These are phyloP conservation scores for Catostomus latipinnis DNA, from an alignment of 2,797 vertebrate species.

Conservation along the genomic window DNA sequence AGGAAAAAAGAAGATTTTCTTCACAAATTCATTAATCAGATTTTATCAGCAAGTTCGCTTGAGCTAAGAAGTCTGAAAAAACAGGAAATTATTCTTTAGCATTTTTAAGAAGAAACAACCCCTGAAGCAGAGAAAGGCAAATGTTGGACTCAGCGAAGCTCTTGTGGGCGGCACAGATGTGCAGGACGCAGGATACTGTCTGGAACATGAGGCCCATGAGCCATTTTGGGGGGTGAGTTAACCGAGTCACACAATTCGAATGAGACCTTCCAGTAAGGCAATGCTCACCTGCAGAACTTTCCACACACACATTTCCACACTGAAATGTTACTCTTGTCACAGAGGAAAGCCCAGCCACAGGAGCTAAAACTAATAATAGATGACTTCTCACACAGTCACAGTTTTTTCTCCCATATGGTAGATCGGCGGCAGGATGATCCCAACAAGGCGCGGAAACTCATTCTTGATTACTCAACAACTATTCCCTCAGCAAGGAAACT, in stretches of 20 bases:
- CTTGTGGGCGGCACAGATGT: constrained; percentile 15
- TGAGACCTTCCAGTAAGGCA: background rate
- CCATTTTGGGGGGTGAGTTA: constrained; percentile 22
- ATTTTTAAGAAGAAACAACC: background rate
- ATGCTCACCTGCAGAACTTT: constrained; percentile 19
- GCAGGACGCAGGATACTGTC: constrained; percentile 8
- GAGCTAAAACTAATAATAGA: constrained; percentile 44
- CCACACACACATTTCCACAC: constrained; percentile 5
- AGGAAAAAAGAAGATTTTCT: constrained; percentile 37
- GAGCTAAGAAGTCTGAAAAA: background rate
- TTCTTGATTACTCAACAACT: background rate
- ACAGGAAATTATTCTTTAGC: background rate
- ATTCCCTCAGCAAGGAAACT: background rate
- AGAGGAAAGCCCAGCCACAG: constrained; percentile 4
- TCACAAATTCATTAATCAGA: background rate
- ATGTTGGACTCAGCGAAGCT: constrained; percentile 12
- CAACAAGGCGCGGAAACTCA: background rate
- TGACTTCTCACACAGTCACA: constrained; percentile 35
- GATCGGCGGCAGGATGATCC: constrained; percentile 53
- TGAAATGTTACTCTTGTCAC: constrained; percentile 9
- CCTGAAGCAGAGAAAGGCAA: constrained; percentile 18
- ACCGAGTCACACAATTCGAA: constrained; percentile 34
- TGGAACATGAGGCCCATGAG: constrained; percentile 27
- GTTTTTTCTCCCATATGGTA: constrained; percentile 20
- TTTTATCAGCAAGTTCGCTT: background rate